Conservation (phyloP, 2,113 vertebrate genomes). For the Corythornis madagascariensis region DNA sequence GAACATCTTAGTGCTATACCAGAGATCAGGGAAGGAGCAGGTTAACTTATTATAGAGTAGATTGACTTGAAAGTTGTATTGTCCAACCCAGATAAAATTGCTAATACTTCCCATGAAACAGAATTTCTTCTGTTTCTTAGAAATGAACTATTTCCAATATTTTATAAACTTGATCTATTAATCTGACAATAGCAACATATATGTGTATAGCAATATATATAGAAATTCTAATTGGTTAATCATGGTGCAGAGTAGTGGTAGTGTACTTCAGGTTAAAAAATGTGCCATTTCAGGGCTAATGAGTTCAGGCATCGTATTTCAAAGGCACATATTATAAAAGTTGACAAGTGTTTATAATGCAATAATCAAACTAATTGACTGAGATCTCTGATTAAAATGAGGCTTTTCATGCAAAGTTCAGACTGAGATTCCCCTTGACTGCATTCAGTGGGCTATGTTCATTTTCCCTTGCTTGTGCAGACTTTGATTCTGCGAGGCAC, state of each 20-base stretch:
- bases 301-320: not conserved
- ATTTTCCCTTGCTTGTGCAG: not conserved
- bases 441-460: not conserved
- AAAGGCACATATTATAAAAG: constrained; percentile 23
- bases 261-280: not conserved
- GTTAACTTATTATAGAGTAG: not conserved
- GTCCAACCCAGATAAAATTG: not conserved
- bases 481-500: not conserved
- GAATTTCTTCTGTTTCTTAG: not conserved
- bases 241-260: not conserved
- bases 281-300: rapidly evolving
- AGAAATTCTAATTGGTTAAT: not conserved
- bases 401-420: constrained; percentile 11
- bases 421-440: not conserved
- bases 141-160: not conserved
- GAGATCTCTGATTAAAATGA: constrained; percentile 47
- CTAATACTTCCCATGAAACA: not conserved
- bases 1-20: not conserved
- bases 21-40: not conserved
- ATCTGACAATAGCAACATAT: not conserved
- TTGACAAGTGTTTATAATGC: constrained; percentile 55
- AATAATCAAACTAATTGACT: constrained; percentile 58
- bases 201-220: too few relatives aligned
- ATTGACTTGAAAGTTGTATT: not conserved
- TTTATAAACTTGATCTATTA: not conserved